A percentile compares a stretch with the other conserved stretches of the same genome.
Conservation (phyloP, 2,888 invertebrate species). For the Syritta pipiens region DNA sequence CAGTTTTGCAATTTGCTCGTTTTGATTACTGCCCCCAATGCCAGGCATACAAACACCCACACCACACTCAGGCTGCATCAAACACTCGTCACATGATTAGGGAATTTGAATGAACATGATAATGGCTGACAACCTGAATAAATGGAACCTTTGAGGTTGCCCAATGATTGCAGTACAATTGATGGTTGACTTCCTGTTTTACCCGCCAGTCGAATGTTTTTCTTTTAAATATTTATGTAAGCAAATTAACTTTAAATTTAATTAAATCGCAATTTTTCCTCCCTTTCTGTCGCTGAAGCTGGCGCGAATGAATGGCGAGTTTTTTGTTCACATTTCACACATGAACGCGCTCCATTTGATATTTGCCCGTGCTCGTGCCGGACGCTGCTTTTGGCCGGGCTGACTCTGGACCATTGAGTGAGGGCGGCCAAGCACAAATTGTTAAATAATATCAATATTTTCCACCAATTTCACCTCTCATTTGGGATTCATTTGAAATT, state of each 20-base stretch:
- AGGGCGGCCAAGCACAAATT: conserved; percentile 56
- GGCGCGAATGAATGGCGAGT: neutral
- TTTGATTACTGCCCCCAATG: neutral
- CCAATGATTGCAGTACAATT: conserved; percentile 15
- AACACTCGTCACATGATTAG: conserved; percentile 3
- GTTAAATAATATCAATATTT: conserved; percentile 64
- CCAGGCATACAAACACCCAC: neutral
- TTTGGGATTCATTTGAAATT: conserved; percentile 58
- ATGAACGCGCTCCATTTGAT: conserved; percentile 29
- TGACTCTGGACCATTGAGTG: conserved; percentile 15
- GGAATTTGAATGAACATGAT: conserved; percentile 4
- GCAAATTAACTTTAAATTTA: conserved; percentile 26
- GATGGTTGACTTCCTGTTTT: neutral
- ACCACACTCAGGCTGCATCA: no score
- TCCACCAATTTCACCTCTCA: conserved; percentile 56
- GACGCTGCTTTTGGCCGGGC: no score
- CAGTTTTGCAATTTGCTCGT: neutral
- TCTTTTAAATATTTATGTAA: conserved; percentile 5
- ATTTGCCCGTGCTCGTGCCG: no score
- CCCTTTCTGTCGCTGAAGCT: no score
- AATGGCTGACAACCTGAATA: conserved; percentile 2
- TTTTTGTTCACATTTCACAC: conserved; percentile 20
- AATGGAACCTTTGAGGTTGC: conserved; percentile 40
- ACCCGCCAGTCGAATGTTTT: neutral
- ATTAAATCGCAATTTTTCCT: conserved; percentile 14